Evolutionary conservation across 1,140 invertebrate genomes (phyloP).

Genomic region (Drosophila quadrilineata): DNA sequence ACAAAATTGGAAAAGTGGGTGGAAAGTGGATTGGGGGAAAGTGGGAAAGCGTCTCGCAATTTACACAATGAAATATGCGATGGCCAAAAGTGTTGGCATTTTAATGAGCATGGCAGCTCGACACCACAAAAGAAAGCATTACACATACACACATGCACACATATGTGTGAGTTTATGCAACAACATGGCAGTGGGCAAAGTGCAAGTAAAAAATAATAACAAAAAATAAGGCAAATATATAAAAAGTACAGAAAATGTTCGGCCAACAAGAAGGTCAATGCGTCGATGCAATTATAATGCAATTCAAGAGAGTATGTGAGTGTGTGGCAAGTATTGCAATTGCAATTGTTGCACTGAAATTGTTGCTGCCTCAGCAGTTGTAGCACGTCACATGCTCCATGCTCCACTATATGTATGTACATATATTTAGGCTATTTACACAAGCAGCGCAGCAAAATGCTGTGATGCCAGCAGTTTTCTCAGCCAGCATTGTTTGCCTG

Average conservation of each 20-base stretch:
- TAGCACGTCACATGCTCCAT: conserved; percentile 14
- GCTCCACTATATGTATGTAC: too few species aligned
- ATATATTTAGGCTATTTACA: conserved; percentile 12
- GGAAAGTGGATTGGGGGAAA: too few species aligned
- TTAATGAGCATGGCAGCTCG: conserved; percentile 40
- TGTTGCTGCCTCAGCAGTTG: conserved; percentile 13
- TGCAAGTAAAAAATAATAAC: conserved; percentile 15
- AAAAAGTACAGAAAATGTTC: conserved; percentile 17
- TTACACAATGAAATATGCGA: conserved; percentile 24
- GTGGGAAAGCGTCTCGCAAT: conserved; percentile 1
- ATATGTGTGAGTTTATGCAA: neutral
- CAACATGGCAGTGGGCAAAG: conserved; percentile 9
- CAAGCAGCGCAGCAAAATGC: too few species aligned
- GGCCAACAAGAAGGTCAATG: conserved; percentile 33
- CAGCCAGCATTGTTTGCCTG: conserved; percentile 29
- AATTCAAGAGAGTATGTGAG: conserved; percentile 37
- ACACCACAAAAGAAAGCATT: conserved; percentile 4
- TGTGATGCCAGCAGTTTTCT: neutral
- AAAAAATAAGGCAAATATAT: neutral
- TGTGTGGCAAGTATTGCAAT: conserved; percentile 25
- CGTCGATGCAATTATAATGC: conserved; percentile 39
- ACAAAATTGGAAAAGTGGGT: too few species aligned
- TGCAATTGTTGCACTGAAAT: conserved; percentile 23
- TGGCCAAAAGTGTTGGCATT: conserved; percentile 39
- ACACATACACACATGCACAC: neutral